phyloP scores from a whole-genome alignment of 2,797 vertebrate genomes.

The Sternotherus odoratus region DNA sequence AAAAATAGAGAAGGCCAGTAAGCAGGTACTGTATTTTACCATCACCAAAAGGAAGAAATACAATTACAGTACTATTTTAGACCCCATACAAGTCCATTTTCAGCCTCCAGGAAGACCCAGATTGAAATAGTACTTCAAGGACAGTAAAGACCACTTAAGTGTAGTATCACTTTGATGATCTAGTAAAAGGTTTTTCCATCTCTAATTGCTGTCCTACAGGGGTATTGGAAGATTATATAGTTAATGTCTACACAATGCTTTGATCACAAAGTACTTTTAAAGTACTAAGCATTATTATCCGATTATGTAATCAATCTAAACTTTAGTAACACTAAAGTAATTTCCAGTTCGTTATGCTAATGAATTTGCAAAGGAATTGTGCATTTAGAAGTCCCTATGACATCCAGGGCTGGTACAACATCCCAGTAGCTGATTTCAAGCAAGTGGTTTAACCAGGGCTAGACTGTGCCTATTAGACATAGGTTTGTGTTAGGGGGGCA shows the following conservation, averaged over 20 bases:
- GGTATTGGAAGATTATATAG: constrained; percentile 55
- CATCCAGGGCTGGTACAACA: neutral
- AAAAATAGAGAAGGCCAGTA: neutral
- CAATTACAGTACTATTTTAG: neutral
- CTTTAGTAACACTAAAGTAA: constrained; percentile 20
- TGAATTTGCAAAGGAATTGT: constrained; percentile 8
- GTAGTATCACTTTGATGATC: constrained; percentile 29
- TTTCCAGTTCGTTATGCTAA: constrained; percentile 58
- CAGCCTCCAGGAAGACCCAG: neutral
- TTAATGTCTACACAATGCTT: constrained; percentile 58
- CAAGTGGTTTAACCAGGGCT: neutral
- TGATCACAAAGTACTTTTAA: constrained; percentile 47
- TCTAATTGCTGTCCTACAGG: constrained; percentile 51
- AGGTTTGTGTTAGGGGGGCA: neutral
- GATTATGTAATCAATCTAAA: constrained; percentile 57
- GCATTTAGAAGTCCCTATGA: neutral
- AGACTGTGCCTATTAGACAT: neutral
- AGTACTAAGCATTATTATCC: constrained; percentile 34
- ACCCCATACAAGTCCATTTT: constrained; percentile 9
- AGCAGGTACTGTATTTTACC: neutral
- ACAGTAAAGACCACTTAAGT: neutral
- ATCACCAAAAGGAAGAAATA: constrained; percentile 1
- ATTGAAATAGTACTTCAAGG: neutral
- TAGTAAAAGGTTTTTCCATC: constrained; percentile 28
- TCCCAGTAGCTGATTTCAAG: neutral